Base-by-base conservation (phyloP, 2,797 vertebrate species). In the Dicrostonyx torquatus region DNA sequence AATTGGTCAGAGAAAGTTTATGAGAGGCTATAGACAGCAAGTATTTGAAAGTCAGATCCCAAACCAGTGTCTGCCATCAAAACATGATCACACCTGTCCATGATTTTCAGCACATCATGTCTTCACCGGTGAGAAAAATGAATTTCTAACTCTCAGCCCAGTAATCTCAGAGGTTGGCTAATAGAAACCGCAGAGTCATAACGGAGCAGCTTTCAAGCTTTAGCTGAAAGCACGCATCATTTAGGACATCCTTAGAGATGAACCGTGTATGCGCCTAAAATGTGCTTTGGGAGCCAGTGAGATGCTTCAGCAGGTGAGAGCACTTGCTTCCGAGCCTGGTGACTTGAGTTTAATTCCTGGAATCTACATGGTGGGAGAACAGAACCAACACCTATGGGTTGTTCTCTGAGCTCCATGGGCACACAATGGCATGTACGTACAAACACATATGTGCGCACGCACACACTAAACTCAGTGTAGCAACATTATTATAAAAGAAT, bases 81-180 rank as follows among this genome's bases (percentile, higher is more conserved):
- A 87, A 29, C 6, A 8, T 43, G 40, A 48, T 88, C 37, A 80
- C 4, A 50, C 48, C 55, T 86, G 8, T 72, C 78, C 70, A 18
- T 1, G 4, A 66, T 86, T 90, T 93, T 50, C 12, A 94, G 58
- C 43, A 70, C 62, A 76, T 72, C 24, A 9, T 37, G 40, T 88
- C 92, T 91, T 94, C 64, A 94, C 80, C 15, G 40, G 14, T 82
- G 78, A 91, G 92, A 62, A 90, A 89, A 87, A 66, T 24, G 1
- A 14, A 29, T 92, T 90, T 90, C 43, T 55, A 73, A 10, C 12
- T 48, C 37, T 94, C 13, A 31, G 14, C 34, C 53, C 40, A 80
- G 34, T 10, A 75, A 43, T 58, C 37, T 24, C 60, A 37, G 58
- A 89, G 43, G 15, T 34, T 64, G 43, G 62, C 14, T 45, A 64